A percentile compares a stretch with the other conserved stretches of the same genome.
These are phyloP conservation scores for Ochlodes sylvanus DNA, from an alignment of 2,888 invertebrate species.

Conservation along the genomic window DNA sequence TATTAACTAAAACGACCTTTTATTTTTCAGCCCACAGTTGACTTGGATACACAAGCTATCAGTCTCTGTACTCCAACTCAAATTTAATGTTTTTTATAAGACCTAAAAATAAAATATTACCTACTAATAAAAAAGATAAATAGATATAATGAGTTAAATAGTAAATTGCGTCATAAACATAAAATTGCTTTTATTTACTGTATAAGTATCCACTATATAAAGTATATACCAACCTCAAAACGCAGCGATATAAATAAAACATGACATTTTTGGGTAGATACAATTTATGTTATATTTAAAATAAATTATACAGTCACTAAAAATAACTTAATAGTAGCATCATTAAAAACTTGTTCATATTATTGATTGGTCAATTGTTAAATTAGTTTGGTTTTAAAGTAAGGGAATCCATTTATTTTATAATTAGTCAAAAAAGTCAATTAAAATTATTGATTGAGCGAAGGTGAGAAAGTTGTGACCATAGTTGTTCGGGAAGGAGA, in stretches of 20 bases:
- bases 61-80: constrained; percentile 77
- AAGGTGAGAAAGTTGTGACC: constrained; percentile 32
- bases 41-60: constrained; percentile 63
- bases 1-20: not conserved
- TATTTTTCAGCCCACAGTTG: constrained; percentile 52
- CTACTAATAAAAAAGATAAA: not conserved
- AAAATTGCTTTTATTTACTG: not conserved
- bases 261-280: no score
- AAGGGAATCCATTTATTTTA: not conserved
- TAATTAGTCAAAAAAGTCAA: not conserved
- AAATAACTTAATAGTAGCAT: no score
- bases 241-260: no score
- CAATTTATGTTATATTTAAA: no score
- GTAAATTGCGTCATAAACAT: not conserved
- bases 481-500: constrained; percentile 59
- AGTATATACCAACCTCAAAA: no score
- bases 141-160: not conserved
- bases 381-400: constrained; percentile 6
- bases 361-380: constrained; percentile 10
- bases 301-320: no score
- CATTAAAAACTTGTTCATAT: not conserved
- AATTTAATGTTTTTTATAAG: constrained; percentile 8
- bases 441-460: constrained; percentile 8
- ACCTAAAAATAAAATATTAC: not conserved
- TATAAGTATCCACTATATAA: not conserved